These are phyloP conservation scores for Scrobipalpa costella DNA, from an alignment of 2,888 invertebrate genomes.

Conservation along the genomic window DNA sequence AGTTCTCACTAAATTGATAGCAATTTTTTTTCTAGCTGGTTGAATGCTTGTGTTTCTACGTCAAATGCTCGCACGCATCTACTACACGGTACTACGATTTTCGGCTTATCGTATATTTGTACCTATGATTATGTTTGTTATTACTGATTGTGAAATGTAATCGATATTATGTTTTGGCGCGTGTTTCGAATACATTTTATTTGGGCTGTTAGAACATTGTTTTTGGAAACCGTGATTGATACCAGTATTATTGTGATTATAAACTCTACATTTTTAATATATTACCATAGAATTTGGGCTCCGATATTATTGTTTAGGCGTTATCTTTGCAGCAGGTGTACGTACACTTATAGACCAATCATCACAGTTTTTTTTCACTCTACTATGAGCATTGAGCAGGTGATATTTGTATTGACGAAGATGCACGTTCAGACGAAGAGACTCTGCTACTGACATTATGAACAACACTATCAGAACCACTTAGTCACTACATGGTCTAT, in stretches of 20 bases:
- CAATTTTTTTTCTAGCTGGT: constrained; percentile 41
- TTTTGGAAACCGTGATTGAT: not conserved
- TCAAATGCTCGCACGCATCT: constrained; percentile 30
- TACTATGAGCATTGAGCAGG: too few species aligned
- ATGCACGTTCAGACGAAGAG: not conserved
- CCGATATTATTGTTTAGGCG: too few species aligned
- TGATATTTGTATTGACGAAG: too few species aligned
- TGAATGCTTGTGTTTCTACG: constrained; percentile 34
- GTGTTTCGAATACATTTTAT: constrained; percentile 1
- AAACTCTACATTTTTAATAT: not conserved
- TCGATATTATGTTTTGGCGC: constrained; percentile 6
- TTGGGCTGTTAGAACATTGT: not conserved
- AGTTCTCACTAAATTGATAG: constrained; percentile 39
- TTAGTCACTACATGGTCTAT: not conserved
- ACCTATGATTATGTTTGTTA: constrained; percentile 1
- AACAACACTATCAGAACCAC: not conserved
- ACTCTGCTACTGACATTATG: not conserved
- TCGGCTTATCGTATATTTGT: constrained; percentile 19
- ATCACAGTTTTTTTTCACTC: too few species aligned
- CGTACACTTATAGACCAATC: too few species aligned
- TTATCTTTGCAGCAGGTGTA: too few species aligned
- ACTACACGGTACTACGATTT: not conserved
- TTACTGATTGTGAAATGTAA: constrained; percentile 15
- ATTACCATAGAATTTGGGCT: not conserved
- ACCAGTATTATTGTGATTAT: not conserved